Evolutionary conservation across 92 coral and sea anemone genomes (phyloP).

Genomic region (Blastomussa wellsi): DNA sequence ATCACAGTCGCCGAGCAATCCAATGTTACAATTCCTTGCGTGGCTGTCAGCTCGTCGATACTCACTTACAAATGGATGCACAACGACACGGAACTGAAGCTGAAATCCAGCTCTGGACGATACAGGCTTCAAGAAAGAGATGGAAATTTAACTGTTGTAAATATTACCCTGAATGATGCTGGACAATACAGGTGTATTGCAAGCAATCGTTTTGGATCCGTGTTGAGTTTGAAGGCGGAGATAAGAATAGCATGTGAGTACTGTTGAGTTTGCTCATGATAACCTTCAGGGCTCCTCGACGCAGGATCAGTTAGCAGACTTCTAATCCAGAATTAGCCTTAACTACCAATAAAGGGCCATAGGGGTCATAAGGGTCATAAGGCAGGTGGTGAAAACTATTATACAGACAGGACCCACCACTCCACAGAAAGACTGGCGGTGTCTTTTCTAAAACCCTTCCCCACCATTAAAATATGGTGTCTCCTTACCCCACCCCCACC

Average conservation of each 20-base stretch:
- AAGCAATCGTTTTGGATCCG: slow-evolving; percentile 57
- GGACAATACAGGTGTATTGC: slow-evolving; percentile 61
- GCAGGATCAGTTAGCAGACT: too few species aligned
- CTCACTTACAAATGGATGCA: slow-evolving; percentile 56
- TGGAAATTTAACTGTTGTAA: slow-evolving; percentile 31
- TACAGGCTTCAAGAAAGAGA: background rate
- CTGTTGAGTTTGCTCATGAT: background rate
- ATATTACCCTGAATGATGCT: slow-evolving; percentile 40
- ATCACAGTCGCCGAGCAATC: slow-evolving; percentile 41
- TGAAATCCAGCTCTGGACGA: slow-evolving; percentile 6
- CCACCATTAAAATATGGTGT: too few species aligned
- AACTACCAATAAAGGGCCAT: background rate
- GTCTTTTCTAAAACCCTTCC: too few species aligned
- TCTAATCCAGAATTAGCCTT: background rate
- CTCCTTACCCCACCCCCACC: too few species aligned
- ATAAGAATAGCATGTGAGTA: slow-evolving; percentile 75
- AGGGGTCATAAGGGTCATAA: too few species aligned
- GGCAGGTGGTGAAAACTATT: too few species aligned
- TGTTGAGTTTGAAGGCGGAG: slow-evolving; percentile 51
- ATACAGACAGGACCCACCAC: too few species aligned
- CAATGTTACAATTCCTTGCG: slow-evolving; percentile 35
- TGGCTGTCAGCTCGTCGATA: slow-evolving; percentile 33
- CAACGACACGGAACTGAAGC: slow-evolving; percentile 33
- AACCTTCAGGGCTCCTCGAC: background rate
- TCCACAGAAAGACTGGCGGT: too few species aligned